Percentiles rank a stretch among this genome's conserved stretches.
These are phyloP conservation scores for Sinhomidia bicolor DNA, from an alignment of 2,888 invertebrate species.

Conservation along the genomic window DNA sequence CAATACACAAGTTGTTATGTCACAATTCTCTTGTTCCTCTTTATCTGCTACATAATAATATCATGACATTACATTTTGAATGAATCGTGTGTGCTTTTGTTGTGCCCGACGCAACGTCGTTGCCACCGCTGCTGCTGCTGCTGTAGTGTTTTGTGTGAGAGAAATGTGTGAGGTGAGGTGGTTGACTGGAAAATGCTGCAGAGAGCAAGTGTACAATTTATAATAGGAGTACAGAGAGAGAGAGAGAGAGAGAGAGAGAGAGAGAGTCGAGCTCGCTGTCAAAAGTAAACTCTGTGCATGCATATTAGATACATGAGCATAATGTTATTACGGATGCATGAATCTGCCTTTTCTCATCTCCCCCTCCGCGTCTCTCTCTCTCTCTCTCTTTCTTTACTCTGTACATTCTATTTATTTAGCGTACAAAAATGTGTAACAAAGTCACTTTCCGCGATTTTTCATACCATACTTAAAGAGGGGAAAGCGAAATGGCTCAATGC, in stretches of 20 bases:
- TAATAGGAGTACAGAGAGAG: too few relatives aligned
- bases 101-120: neutral
- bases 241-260: too few relatives aligned
- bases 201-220: neutral
- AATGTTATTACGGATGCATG: slow-evolving; percentile 56
- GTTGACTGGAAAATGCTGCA: slow-evolving; percentile 57
- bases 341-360: slow-evolving; percentile 5
- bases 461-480: slow-evolving; percentile 12
- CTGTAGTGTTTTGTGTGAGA: too few relatives aligned
- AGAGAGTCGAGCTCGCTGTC: slow-evolving; percentile 31
- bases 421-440: slow-evolving; percentile 42
- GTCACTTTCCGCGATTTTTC: slow-evolving; percentile 31
- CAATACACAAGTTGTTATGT: neutral
- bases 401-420: slow-evolving; percentile 15
- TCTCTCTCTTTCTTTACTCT: too few relatives aligned
- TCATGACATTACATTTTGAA: slow-evolving; percentile 50
- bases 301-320: slow-evolving; percentile 35
- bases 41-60: slow-evolving; percentile 16
- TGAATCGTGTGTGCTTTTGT: slow-evolving; percentile 6
- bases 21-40: slow-evolving; percentile 9
- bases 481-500: slow-evolving; percentile 59
- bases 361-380: slow-evolving; percentile 7
- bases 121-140: too few relatives aligned
- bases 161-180: slow-evolving; percentile 60
- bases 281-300: slow-evolving; percentile 39